Base-by-base conservation (phyloP, 2,888 invertebrate genomes). In the Orthosia gothica region DNA sequence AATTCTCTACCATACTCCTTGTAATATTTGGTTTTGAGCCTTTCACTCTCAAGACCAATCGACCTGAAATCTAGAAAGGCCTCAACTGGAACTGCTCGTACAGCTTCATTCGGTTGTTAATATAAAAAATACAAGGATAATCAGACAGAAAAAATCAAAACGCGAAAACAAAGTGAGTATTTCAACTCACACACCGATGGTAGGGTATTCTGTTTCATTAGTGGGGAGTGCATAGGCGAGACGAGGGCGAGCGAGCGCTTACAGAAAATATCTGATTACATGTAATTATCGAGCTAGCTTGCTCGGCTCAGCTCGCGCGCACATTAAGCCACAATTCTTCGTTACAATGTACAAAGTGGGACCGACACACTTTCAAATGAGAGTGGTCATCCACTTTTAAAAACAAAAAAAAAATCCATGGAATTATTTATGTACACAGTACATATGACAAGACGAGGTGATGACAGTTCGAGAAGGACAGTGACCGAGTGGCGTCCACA, bases 201-300 rank as follows among this genome's bases (percentile, higher is more conserved):
- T 95, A 93, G 69, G 79, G 66, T 74, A 70, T 76, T 75, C 81
- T 86, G 89, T 93, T 95, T 94, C 94, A 95, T 94, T 94, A 93
- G 89, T 92, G 91, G 95, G 94, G 93, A 93, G 93, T 93, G 93
- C 92, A 92, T 88, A 87, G 89, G 89, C 90, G 91, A 90, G 90
- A 89, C 87, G 89, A 88, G 93, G 91, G 91, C 87, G 89, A 89
- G 87, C 86, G 91, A 91, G 92, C 92, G 93, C 94, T 95, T 93
- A 93, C 94, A 92, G 94, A 95, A 96, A 96, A 96, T 96, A 96
- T 96, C 96, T 95, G 96, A 96, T 96, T 96, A 96, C 95, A 95
- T 94, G 95, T 96, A 95, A 96, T 96, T 96, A 96, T 87, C 81
- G 84, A 82, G 75, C 81, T 32, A 62, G 71, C 76, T 58, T 59